These are phyloP conservation scores for Oreochromis aureus DNA, from an alignment of 2,113 vertebrate species.

Conservation along the genomic window DNA sequence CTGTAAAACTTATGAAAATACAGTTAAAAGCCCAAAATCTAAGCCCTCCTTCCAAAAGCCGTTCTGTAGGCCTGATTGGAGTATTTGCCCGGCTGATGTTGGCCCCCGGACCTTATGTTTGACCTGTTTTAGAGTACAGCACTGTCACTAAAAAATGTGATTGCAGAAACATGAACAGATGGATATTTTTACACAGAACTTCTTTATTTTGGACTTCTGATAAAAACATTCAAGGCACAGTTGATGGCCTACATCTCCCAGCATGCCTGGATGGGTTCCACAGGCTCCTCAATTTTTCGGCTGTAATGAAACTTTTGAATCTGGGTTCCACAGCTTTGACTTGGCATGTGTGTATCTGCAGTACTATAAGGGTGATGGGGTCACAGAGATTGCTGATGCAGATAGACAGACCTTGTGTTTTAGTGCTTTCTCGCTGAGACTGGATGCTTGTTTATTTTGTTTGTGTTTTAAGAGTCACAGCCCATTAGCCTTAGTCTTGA, in stretches of 20 bases:
- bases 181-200: neutral
- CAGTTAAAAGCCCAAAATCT: neutral
- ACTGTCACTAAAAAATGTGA: neutral
- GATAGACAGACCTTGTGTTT: slow-evolving; percentile 21
- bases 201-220: neutral
- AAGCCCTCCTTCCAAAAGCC: neutral
- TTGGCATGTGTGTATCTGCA: neutral
- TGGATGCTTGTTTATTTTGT: neutral
- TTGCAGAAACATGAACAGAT: neutral
- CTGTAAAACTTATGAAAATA: neutral
- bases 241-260: neutral
- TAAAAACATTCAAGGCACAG: neutral
- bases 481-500: slow-evolving; percentile 63
- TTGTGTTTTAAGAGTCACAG: slow-evolving; percentile 34
- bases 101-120: neutral
- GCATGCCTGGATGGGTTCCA: neutral
- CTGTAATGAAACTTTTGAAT: neutral
- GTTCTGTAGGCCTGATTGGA: neutral
- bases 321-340: neutral
- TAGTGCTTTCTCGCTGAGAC: neutral
- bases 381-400: neutral
- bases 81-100: neutral
- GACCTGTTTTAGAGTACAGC: neutral
- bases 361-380: slow-evolving; percentile 4
- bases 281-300: rapidly evolving